Evolutionary conservation across 2,888 invertebrate genomes (phyloP).

Genomic region (Zaprionus obscuricornis): DNA sequence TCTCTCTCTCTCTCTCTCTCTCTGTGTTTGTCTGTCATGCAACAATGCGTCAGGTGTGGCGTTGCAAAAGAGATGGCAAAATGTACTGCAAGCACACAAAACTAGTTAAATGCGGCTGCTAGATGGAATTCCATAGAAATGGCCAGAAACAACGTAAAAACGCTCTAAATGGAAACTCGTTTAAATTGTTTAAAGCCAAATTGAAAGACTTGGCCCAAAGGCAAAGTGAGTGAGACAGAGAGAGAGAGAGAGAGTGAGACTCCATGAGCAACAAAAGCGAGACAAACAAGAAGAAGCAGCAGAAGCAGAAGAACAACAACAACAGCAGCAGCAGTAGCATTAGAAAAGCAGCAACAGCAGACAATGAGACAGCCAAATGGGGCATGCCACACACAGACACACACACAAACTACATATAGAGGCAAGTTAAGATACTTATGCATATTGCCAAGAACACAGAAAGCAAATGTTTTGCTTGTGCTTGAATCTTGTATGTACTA

Average conservation of each 20-base stretch:
- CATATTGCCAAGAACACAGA: slow-evolving; percentile 55
- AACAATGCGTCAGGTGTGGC: slow-evolving; percentile 31
- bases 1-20: too few species aligned
- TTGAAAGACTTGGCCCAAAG: slow-evolving; percentile 50
- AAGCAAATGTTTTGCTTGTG: slow-evolving; percentile 51
- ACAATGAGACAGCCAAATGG: slow-evolving; percentile 50
- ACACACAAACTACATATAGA: slow-evolving; percentile 1
- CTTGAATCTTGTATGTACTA: too few species aligned
- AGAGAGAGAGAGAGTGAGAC: neutral
- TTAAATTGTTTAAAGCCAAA: slow-evolving; percentile 69
- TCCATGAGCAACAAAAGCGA: slow-evolving; percentile 26
- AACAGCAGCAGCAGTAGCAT: neutral
- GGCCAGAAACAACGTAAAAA: slow-evolving; percentile 16
- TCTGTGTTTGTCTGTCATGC: slow-evolving; percentile 20
- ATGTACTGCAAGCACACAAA: slow-evolving; percentile 70
- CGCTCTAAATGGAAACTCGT: slow-evolving; percentile 57
- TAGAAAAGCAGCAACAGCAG: slow-evolving; percentile 16
- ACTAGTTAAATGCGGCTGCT: slow-evolving; percentile 66
- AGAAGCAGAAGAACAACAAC: slow-evolving; percentile 22
- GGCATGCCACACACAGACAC: slow-evolving; percentile 44
- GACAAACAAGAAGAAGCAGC: slow-evolving; percentile 36
- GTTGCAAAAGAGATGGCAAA: slow-evolving; percentile 61
- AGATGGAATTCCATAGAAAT: too few species aligned
- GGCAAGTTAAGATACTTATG: slow-evolving; percentile 35
- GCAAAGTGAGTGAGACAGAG: slow-evolving; percentile 10